phyloP scores from a whole-genome alignment of 2,888 invertebrate genomes.

The Rapana venosa region DNA sequence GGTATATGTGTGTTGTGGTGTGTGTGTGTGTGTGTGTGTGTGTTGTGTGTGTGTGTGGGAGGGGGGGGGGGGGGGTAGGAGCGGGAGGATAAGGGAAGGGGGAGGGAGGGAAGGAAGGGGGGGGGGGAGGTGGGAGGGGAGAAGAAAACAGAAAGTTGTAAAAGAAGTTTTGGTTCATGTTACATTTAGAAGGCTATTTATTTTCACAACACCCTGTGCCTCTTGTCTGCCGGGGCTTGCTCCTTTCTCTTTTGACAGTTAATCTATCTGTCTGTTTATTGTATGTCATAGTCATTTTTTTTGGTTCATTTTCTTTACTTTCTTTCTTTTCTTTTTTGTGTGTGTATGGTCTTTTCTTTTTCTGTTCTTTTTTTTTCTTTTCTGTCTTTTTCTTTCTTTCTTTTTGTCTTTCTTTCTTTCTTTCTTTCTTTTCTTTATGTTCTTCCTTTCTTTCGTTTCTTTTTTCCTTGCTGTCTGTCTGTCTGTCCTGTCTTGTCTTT shows the following conservation, averaged over 20 bases:
- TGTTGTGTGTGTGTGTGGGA: no score
- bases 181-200: conserved; percentile 11
- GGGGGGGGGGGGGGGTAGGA: background rate
- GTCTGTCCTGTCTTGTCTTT: no score
- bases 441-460: background rate
- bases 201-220: background rate
- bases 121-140: background rate
- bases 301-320: background rate
- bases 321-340: background rate
- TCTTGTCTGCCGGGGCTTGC: background rate
- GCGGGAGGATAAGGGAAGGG: background rate
- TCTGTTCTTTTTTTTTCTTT: background rate
- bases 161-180: background rate
- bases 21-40: no score
- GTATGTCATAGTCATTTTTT: background rate
- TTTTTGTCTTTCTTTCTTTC: background rate
- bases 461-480: background rate
- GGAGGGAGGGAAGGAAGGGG: background rate
- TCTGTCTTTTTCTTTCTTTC: background rate
- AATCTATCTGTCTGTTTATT: conserved; percentile 14
- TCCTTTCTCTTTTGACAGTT: background rate
- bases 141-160: background rate
- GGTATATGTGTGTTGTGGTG: no score
- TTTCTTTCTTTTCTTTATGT: background rate
- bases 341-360: background rate